Conservation (phyloP, 1,140 invertebrate species). For the Teleogryllus occipitalis region DNA sequence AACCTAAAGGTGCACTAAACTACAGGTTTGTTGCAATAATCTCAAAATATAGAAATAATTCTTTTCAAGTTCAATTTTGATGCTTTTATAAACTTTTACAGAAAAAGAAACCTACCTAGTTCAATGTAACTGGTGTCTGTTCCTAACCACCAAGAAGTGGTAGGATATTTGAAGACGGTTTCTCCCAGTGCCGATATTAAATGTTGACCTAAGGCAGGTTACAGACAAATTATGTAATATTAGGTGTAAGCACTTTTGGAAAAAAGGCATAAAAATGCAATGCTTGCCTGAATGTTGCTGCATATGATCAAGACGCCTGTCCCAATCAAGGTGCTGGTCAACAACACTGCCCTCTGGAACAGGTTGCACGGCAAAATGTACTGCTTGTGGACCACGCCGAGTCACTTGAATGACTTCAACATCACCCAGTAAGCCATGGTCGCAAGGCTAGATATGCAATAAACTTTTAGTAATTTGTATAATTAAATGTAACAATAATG, state of each 20-base stretch:
- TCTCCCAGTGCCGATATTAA: constrained; percentile 71
- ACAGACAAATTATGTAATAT: not conserved
- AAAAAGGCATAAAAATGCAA: too few relatives aligned
- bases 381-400: constrained; percentile 54
- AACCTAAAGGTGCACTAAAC: too few relatives aligned
- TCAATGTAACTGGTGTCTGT: constrained; percentile 51
- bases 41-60: too few relatives aligned
- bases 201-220: constrained; percentile 57
- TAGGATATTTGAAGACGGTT: constrained; percentile 53
- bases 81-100: not conserved
- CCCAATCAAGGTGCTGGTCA: constrained; percentile 59
- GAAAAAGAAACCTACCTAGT: constrained; percentile 35
- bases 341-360: constrained; percentile 53
- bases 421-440: constrained; percentile 59
- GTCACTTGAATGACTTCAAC: constrained; percentile 56
- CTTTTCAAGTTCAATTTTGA: too few relatives aligned
- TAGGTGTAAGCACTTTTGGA: too few relatives aligned
- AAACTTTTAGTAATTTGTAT: not conserved
- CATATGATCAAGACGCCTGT: constrained; percentile 77
- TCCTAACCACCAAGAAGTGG: constrained; percentile 73
- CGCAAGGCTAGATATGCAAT: constrained; percentile 52
- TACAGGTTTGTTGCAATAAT: too few relatives aligned
- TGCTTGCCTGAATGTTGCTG: constrained; percentile 72
- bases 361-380: constrained; percentile 56
- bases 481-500: too few relatives aligned